phyloP scores from a whole-genome alignment of 2,888 invertebrate genomes.

The Drosophila monieri region DNA sequence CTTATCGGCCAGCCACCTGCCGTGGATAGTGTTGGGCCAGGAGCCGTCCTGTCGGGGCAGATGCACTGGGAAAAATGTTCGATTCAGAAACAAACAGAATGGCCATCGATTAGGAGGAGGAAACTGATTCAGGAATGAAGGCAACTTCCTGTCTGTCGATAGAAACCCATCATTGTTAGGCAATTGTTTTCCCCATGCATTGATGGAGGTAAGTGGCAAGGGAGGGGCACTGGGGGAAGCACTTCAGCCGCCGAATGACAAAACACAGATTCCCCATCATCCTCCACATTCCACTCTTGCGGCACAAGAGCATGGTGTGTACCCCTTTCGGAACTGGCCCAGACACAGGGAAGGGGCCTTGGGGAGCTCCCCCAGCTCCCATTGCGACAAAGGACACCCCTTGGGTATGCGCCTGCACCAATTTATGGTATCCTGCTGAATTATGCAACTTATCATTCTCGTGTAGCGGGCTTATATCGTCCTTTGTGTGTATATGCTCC shows the following conservation, averaged over 20 bases:
- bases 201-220: background rate
- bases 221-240: slow-evolving; percentile 5
- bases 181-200: too few relatives aligned
- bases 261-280: slow-evolving; percentile 1
- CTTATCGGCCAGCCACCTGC: slow-evolving; percentile 38
- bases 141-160: too few relatives aligned
- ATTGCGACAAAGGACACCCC: slow-evolving; percentile 39
- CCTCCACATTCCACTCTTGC: background rate
- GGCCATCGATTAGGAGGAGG: too few relatives aligned
- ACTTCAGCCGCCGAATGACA: slow-evolving; percentile 24
- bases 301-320: background rate
- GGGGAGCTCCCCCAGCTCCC: background rate
- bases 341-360: too few relatives aligned
- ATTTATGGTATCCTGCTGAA: slow-evolving; percentile 75
- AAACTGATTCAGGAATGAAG: too few relatives aligned
- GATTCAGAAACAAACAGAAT: background rate
- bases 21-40: background rate
- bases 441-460: slow-evolving; percentile 74
- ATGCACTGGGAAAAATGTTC: background rate
- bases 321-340: background rate
- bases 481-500: slow-evolving; percentile 37
- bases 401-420: slow-evolving; percentile 39
- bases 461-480: slow-evolving; percentile 23
- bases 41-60: too few relatives aligned
- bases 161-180: too few relatives aligned